Base-by-base conservation (phyloP, 2,888 invertebrate genomes). In the Unio pictorum region DNA sequence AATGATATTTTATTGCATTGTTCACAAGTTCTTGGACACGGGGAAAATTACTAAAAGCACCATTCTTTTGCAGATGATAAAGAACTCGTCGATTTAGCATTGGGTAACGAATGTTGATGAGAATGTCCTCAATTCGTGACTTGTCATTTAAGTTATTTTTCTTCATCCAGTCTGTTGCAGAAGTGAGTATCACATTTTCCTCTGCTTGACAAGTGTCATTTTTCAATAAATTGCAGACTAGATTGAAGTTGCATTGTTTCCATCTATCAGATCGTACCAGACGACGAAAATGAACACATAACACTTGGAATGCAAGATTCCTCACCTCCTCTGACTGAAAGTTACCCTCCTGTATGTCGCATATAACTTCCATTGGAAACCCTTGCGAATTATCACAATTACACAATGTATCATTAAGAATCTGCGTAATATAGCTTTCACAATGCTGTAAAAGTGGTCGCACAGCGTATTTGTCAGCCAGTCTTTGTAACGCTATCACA, bases 141-240 rank as follows among this genome's bases (percentile, higher is more conserved):
- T 85, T 85, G 73, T 86, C 86, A 66, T 84, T 83, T 20, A 87
- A 74, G 59, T 80, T 83, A 73, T 85, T 87, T 70, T 81, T 80
- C 78, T 87, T 87, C 86, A 87, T 87, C 86, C 85, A 87, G 66
- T 84, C 85, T 8, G 86, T 87, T 20, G 86, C 86, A 23, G 86
- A 82, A 17, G 83, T 84, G 30, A 87, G 76, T 60, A 87, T 82
- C 28, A 84, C 74, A 69, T 86, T 86, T 74, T 87, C 86, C 65
- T 85, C 86, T 34, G 85, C 84, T 63, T 76, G 75, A 63, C 84
- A 84, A 67, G 80, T 80, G 67, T 86, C 84, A 65, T 77, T 81
- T 67, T 81, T 78, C 20, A 86, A 71, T 28, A 87, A 73, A 68
- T 85, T 83, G 72, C 86, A 81, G 17, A 86, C 86, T 20, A 84